Base-by-base conservation (phyloP, 2,797 vertebrate genomes). In the Etheostoma perlongum region DNA sequence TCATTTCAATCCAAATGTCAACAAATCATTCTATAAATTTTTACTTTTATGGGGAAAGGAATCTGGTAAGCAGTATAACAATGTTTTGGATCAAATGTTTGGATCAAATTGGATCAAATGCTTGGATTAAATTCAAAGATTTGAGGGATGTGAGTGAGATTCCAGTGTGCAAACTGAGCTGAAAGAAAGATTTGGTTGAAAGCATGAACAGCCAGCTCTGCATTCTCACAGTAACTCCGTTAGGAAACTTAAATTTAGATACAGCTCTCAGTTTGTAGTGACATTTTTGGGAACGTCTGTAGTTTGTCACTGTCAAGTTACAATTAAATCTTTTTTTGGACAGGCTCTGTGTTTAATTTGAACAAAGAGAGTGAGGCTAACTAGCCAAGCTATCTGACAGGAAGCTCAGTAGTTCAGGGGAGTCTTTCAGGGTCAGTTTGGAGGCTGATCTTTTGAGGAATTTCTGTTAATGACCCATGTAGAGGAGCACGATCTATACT, bases 121-220 rank as follows among this genome's bases (percentile, higher is more conserved):
- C 21, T 23, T 65, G 76, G 70, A 77, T 71, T 80, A 64, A 61
- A 68, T 47, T 72, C 1, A 51, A 16, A 47, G 59, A 79, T 74
- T 73, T 76, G 21, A 60, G 46, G 59, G 42, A 48, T 2, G 11
- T 78, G n/a, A 55, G 47, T 42, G 62, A 73, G 25, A 11, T n/a
- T 18, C 11, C n/a, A 67, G 60, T 25, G 16, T 36, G 23, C 18
- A 58, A 27, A 67, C 7, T 25, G 15, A 60, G 53, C n/a, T 40
- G 33, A 67, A 21, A 55, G 3, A 25, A 63, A 19, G 67, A 2
- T 77, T 70, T 49, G 72, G 21, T 19, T 18, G 5, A 13, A 47
- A 72, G 49, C 15, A 53, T 23, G 5, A 69, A n/a, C 33, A 76
- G 15, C 21, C 40, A 76, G 62, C n/a, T 61, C 57, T 62, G 18